Base-by-base conservation (phyloP, 2,113 vertebrate genomes). In the Etheostoma spectabile region DNA sequence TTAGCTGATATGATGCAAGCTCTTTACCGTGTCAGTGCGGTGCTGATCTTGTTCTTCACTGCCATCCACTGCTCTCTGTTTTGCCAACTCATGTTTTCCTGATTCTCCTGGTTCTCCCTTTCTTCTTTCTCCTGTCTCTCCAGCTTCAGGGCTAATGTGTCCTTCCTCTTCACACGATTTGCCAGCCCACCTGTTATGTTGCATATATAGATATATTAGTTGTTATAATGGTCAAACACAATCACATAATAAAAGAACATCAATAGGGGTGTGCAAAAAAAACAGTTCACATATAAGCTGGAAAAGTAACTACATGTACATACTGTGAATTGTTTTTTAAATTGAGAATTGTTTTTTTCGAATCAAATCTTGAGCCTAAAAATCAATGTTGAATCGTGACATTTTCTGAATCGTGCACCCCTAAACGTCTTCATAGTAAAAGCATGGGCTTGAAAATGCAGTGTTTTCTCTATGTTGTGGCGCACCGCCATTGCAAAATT, bases 51-150 rank as follows among this genome's bases (percentile, higher is more conserved):
- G 27, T 95, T 94, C 82, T 95, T 96, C 45, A 99, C 86, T 67
- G 95, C 96, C 0, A 96, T 91, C 97, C 98, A 98, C 87, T 99
- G 98, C 79, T 99, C 97, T 77, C 88, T 95, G 95, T 88, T 99
- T 74, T 95, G 95, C 89, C 95, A 96, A 84, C 95, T 96, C 89
- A 95, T 94, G 48, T 80, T 22, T 0, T 93, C 92, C 33, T 92
- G 81, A 70, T 91, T 94, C 64, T 94, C 95, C 61, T 92, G 24
- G 5, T 90, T 89, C 4, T 88, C 79, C 21, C 57, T 45, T 48
- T 91, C 84, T 19, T 86, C 84, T 18, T 68, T 33, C 59, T 93
- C 59, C 12, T 82, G 78, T 64, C 95, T 93, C 94, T 95, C 97
- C 92, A 98, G 89, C 91, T 96, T 99, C 84, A 98, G 94, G 2